Base-by-base conservation (phyloP, 2,797 vertebrate species). In the Cryptoprocta ferox region DNA sequence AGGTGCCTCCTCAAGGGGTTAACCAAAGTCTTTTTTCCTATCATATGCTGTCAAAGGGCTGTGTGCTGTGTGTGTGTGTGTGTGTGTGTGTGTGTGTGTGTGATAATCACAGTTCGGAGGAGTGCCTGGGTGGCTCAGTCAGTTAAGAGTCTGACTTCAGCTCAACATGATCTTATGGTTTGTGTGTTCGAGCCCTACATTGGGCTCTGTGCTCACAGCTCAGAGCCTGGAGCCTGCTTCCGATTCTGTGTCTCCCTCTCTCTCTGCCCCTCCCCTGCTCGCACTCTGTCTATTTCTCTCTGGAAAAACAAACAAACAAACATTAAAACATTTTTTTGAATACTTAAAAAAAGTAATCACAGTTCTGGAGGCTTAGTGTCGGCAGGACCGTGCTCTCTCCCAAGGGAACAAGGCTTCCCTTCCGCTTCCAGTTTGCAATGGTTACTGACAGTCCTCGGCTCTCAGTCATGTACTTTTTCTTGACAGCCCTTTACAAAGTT, bases 101-200 rank as follows among this genome's bases (percentile, higher is more conserved):
- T 53, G 53, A 53, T 53, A 19, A 53, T 19, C 53, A 19, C 53
- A 19, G 6, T 53, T 53, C 53, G 53, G 53, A 53, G 53, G 53
- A 18, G 18, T 0, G 53, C 53, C 18, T 53, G 53, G 53, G 53
- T 53, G 53, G 18, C 53, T 53, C 53, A 19, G 53, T 53, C 0
- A 19, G 18, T 53, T 19, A 19, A 53, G 18, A 16, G 7, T 53
- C 53, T 15, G 16, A 53, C 53, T 53, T 53, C 6, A 6, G 50
- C 50, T 50, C 50, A 50, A 6, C 53, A 19, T 53, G 53, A 53
- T 53, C 53, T 53, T 15, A 0, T 7, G 16, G 18, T 0, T 53
- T 6, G 6, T 8, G 6, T 6, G 18, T 53, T 53, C 6, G 2
- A 53, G 53, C 18, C 53, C 16, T 0, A 2, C 18, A 15, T 42